Conservation (phyloP, 2,113 vertebrate species). For the Heterotis niloticus region DNA sequence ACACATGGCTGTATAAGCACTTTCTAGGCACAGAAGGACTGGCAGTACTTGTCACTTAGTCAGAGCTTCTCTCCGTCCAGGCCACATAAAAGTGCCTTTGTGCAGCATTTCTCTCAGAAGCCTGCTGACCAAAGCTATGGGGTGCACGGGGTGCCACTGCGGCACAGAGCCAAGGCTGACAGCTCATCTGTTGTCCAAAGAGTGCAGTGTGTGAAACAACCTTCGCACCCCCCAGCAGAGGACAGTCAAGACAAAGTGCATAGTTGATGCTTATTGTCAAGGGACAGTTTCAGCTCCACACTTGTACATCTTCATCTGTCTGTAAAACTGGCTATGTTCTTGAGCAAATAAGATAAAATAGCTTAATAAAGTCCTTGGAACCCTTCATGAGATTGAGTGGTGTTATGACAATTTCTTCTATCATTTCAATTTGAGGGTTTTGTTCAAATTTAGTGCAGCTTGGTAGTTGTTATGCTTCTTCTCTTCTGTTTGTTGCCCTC, state of each 20-base stretch:
- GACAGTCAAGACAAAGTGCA: no score
- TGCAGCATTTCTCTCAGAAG: conserved; percentile 6
- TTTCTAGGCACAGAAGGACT: conserved; percentile 20
- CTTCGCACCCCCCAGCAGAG: not conserved
- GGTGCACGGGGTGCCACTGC: not conserved
- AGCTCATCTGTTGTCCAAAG: not conserved
- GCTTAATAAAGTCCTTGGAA: no score
- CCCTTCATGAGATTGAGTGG: no score
- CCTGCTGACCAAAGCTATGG: conserved; percentile 13
- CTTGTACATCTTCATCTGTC: no score
- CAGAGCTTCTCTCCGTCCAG: not conserved
- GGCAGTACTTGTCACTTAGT: conserved; percentile 34
- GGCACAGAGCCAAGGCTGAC: not conserved
- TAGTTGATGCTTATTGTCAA: no score
- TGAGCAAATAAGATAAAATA: not conserved
- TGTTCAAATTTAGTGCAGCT: no score
- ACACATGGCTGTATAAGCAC: not conserved
- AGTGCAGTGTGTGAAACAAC: not conserved
- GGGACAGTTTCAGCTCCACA: not conserved
- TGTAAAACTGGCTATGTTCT: no score
- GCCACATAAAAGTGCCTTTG: conserved; percentile 38
- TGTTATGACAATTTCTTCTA: not conserved
- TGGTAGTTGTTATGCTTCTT: not conserved
- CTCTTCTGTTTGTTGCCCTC: not conserved
- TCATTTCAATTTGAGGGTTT: not conserved